A percentile compares a stretch with the other conserved stretches of the same genome.
These are phyloP conservation scores for Zaprionus bogoriensis DNA, from an alignment of 2,888 invertebrate species.

Conservation along the genomic window DNA sequence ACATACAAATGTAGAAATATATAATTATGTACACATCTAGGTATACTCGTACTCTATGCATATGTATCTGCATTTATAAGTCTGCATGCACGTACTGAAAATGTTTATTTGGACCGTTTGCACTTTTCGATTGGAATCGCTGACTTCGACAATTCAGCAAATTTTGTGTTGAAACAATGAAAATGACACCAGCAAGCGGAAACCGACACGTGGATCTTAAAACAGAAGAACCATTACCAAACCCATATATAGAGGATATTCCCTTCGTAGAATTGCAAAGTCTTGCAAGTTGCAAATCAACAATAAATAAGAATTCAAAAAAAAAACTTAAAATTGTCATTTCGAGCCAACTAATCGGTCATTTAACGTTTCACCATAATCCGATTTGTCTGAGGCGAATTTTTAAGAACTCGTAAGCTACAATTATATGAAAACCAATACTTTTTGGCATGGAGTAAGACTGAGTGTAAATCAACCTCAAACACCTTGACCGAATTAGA, in stretches of 20 bases:
- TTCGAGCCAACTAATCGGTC: neutral
- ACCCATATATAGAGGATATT: neutral
- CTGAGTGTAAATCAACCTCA: neutral
- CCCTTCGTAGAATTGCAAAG: neutral
- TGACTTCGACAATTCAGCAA: conserved; percentile 33
- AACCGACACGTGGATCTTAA: conserved; percentile 10
- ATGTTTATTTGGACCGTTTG: conserved; percentile 20
- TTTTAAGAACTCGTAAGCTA: neutral
- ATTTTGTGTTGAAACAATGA: conserved; percentile 38
- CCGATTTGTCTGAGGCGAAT: neutral
- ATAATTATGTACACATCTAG: too few species aligned
- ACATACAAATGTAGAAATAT: neutral
- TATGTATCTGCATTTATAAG: neutral
- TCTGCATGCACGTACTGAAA: conserved; percentile 29
- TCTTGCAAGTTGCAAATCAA: too few species aligned
- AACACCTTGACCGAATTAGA: neutral
- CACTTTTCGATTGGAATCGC: conserved; percentile 32
- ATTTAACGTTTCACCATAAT: neutral
- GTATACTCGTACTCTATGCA: neutral
- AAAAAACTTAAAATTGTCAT: neutral
- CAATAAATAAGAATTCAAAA: too few species aligned
- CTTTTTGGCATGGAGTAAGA: neutral
- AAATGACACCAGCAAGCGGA: conserved; percentile 36
- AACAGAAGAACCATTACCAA: conserved; percentile 3
- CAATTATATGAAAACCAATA: neutral